These are phyloP conservation scores for Steinernema carpocapsae DNA, from an alignment of 2,888 invertebrate genomes.

Conservation along the genomic window DNA sequence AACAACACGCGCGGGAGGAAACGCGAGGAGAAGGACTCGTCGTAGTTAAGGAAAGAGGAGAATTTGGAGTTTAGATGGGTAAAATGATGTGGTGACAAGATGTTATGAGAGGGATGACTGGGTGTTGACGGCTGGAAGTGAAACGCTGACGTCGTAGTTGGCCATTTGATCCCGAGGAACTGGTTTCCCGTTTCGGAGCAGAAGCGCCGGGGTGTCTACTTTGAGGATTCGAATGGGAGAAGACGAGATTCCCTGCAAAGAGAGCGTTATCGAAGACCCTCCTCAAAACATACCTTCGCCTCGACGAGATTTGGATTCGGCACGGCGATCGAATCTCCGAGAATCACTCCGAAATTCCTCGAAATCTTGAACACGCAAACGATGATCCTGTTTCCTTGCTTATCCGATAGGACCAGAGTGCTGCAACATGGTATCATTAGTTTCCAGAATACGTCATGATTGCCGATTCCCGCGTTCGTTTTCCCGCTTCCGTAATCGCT, in stretches of 20 bases:
- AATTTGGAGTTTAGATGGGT: not conserved
- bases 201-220: constrained; percentile 17
- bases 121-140: constrained; percentile 14
- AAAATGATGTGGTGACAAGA: not conserved
- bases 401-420: constrained; percentile 25
- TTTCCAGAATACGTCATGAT: not conserved
- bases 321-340: constrained; percentile 36
- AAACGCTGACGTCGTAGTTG: constrained; percentile 32
- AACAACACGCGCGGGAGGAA: constrained; percentile 10
- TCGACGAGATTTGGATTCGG: constrained; percentile 36
- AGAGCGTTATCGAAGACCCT: too few relatives aligned
- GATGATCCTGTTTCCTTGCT: constrained; percentile 18
- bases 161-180: constrained; percentile 26
- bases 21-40: not conserved
- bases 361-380: constrained; percentile 40
- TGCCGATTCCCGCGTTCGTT: not conserved
- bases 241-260: constrained; percentile 11
- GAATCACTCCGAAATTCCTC: constrained; percentile 33
- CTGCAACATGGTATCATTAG: not conserved
- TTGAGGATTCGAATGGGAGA: constrained; percentile 15
- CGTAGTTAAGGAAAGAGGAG: not conserved
- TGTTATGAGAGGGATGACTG: constrained; percentile 8
- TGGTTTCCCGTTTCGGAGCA: constrained; percentile 26
- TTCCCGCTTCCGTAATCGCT: not conserved
- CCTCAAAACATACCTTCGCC: too few relatives aligned